Percentiles rank a stretch among this genome's conserved stretches.
Evolutionary conservation across 2,888 invertebrate genomes (phyloP).

Genomic region (Amblyjoppa proteus): DNA sequence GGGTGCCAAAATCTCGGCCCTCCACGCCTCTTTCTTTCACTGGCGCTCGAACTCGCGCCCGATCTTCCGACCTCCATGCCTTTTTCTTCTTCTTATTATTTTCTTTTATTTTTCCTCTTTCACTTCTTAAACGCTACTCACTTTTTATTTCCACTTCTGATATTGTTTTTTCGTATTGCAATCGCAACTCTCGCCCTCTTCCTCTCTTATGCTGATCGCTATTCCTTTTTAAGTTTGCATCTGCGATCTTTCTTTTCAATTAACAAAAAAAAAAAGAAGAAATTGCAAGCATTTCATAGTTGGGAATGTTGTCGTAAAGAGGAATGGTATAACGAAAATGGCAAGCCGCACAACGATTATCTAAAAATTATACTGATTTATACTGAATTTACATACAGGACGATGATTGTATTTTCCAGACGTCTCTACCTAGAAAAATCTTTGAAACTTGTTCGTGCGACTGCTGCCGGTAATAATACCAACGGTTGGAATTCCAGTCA

Average conservation of each 20-base stretch:
- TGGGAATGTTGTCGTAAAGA: no score
- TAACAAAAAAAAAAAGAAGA: not conserved
- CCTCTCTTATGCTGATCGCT: conserved; percentile 46
- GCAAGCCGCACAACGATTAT: no score
- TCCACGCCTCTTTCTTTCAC: conserved; percentile 68
- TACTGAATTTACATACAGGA: not conserved
- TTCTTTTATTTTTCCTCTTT: conserved; percentile 65
- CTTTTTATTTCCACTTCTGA: conserved; percentile 49
- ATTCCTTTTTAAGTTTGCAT: conserved; percentile 36
- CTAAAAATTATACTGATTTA: not conserved
- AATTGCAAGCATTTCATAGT: no score
- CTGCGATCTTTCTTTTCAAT: conserved; percentile 2
- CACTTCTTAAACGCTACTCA: conserved; percentile 60
- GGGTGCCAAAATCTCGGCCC: conserved; percentile 82
- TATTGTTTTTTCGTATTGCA: conserved; percentile 60
- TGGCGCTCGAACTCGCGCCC: conserved; percentile 64
- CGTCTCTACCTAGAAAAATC: not conserved
- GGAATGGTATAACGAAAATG: no score
- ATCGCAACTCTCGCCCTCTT: conserved; percentile 20
- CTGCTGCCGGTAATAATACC: conserved; percentile 12
- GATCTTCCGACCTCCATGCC: conserved; percentile 70
- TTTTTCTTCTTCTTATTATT: conserved; percentile 72
- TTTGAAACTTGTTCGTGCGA: not conserved
- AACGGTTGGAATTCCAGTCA: not conserved
- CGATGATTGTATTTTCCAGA: not conserved